Conservation (phyloP, 2,888 invertebrate genomes). For the Sarcophaga rosellei region DNA sequence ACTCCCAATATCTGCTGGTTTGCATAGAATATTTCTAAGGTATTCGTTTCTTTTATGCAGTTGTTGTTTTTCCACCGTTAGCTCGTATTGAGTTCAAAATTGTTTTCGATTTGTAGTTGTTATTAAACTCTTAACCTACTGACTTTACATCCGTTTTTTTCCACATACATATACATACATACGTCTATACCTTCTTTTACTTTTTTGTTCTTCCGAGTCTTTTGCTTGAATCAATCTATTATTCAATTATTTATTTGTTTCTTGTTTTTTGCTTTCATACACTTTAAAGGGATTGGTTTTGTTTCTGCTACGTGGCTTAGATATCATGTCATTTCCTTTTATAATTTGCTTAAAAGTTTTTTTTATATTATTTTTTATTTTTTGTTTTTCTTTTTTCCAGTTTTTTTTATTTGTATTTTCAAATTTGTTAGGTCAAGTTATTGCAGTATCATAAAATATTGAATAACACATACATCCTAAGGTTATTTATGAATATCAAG, state of each 20-base stretch:
- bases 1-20: not conserved
- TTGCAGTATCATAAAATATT: conserved; percentile 60
- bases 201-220: conserved; percentile 2
- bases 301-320: conserved; percentile 42
- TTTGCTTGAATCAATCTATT: conserved; percentile 49
- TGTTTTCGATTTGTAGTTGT: conserved; percentile 43
- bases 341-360: conserved; percentile 52
- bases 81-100: conserved; percentile 48
- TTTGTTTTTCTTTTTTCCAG: not conserved
- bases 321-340: conserved; percentile 52
- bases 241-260: not conserved
- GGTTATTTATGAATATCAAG: conserved; percentile 51
- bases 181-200: not conserved
- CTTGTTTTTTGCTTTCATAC: not conserved
- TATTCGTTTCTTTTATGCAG: not conserved
- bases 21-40: conserved; percentile 33
- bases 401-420: conserved; percentile 27
- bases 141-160: conserved; percentile 55
- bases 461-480: conserved; percentile 28
- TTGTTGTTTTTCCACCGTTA: conserved; percentile 19
- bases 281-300: conserved; percentile 15
- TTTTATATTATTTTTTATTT: conserved; percentile 1
- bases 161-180: not conserved
- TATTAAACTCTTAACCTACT: conserved; percentile 64
- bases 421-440: conserved; percentile 58